phyloP scores from a whole-genome alignment of 2,797 vertebrate genomes.

The Chelonia mydas region DNA sequence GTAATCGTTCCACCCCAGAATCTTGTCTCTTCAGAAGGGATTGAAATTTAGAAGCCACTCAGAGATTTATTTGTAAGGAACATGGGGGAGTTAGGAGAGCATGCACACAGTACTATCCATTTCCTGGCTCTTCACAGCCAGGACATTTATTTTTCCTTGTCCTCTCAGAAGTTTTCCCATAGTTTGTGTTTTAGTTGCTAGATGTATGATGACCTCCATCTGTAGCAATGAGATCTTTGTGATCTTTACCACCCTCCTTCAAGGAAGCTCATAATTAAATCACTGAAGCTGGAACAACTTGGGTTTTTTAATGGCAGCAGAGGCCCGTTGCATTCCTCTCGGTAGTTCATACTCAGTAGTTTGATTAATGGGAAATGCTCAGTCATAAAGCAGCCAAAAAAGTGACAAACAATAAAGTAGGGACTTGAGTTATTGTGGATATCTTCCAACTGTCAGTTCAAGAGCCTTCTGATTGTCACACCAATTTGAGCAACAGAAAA shows the following conservation, averaged over 20 bases:
- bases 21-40: neutral
- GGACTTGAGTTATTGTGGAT: fast-evolving
- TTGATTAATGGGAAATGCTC: neutral
- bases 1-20: neutral
- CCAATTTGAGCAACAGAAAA: neutral
- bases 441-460: neutral
- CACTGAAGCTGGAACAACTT: neutral
- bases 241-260: neutral
- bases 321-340: neutral
- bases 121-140: neutral
- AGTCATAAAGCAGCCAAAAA: neutral
- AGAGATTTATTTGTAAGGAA: neutral
- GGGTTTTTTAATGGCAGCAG: neutral
- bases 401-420: neutral
- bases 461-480: neutral
- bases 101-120: neutral
- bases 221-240: neutral
- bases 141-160: neutral
- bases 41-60: neutral
- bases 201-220: neutral
- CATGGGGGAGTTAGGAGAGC: neutral
- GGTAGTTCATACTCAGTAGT: neutral
- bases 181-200: neutral
- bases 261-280: neutral
- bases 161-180: neutral